Conservation (phyloP, 2,888 invertebrate species). For the Drosophila flavopinicola region DNA sequence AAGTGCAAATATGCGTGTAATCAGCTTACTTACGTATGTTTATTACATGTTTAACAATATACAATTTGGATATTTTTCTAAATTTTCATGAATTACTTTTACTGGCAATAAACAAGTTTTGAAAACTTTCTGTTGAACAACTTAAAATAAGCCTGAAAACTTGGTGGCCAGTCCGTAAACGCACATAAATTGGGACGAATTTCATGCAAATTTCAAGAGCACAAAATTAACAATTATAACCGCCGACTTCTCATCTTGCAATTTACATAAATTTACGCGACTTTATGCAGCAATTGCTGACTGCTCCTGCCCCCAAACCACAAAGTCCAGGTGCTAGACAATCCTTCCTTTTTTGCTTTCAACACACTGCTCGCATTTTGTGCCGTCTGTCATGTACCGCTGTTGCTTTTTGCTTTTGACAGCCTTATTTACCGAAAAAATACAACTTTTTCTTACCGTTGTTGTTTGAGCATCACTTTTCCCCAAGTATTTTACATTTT, state of each 20-base stretch:
- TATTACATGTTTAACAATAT: conserved; percentile 60
- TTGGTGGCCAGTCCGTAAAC: conserved; percentile 16
- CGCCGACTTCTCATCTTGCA: conserved; percentile 37
- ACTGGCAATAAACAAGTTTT: conserved; percentile 30
- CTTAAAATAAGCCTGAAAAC: not conserved
- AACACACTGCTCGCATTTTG: not conserved
- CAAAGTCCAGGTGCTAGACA: not conserved
- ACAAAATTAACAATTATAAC: conserved; percentile 53
- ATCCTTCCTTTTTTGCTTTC: conserved; percentile 10
- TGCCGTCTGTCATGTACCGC: conserved; percentile 25
- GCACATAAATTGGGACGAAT: conserved; percentile 25
- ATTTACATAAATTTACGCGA: conserved; percentile 63
- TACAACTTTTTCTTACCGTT: conserved; percentile 54
- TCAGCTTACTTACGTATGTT: conserved; percentile 81
- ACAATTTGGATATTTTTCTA: conserved; percentile 53
- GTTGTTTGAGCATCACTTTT: conserved; percentile 28
- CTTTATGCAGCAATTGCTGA: conserved; percentile 29
- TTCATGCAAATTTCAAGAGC: conserved; percentile 40
- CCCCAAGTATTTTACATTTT: conserved; percentile 64
- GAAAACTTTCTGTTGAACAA: conserved; percentile 28
- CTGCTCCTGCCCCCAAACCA: too few species aligned
- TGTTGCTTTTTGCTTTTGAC: conserved; percentile 40
- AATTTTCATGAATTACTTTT: conserved; percentile 45
- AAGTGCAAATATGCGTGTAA: conserved; percentile 80
- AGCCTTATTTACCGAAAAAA: conserved; percentile 65